Base-by-base conservation (phyloP, 2,888 invertebrate genomes). In the Papilio gigon region DNA sequence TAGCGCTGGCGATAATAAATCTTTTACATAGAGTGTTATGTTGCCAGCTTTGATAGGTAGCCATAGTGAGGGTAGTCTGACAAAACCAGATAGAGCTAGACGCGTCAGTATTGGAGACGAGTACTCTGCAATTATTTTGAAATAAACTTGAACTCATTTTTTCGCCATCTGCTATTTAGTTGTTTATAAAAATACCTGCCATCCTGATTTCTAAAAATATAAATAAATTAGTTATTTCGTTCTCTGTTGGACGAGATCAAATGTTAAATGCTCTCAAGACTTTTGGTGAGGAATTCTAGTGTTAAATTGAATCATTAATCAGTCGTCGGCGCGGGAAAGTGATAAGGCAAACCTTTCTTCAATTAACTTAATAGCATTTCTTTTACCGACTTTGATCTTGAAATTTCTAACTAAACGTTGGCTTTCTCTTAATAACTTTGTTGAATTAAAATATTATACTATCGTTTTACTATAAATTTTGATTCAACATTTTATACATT, bases 341-440 rank as follows among this genome's bases (percentile, higher is more conserved):
- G 90, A 90, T 90, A 90, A 88, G 84, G 80, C 78, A 80, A 82
- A 83, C 88, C 85, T 85, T 84, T 84, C 80, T 77, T 86, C 89
- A 90, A 90, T 90, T 90, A 89, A 89, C 77, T 85, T 88, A 90
- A 90, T 90, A 85, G 86, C 79, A 82, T 87, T 89, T 88, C 87
- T 87, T 89, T 87, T 82, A 74, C 72, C 76, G 78, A 81, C 81
- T 83, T 33, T 53, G 20, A 53, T 67, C 30, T 30, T 53, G n/a
- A 30, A 60, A 66, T 50, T 64, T 58, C 65, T 61, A 33, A 47
- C 62, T 40, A 65, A 62, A 63, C 50, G 14, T 71, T 71, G 27
- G 33, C 42, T 27, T 59, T 67, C 53, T 40, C 27, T 50, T 58
- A 37, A 20, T 50, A 40, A 2, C 27, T 27, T 27, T 27, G n/a